A percentile compares a stretch with the other conserved stretches of the same genome.
Evolutionary conservation across 2,888 invertebrate species (phyloP).

Genomic region (Adelognathus sp.): DNA sequence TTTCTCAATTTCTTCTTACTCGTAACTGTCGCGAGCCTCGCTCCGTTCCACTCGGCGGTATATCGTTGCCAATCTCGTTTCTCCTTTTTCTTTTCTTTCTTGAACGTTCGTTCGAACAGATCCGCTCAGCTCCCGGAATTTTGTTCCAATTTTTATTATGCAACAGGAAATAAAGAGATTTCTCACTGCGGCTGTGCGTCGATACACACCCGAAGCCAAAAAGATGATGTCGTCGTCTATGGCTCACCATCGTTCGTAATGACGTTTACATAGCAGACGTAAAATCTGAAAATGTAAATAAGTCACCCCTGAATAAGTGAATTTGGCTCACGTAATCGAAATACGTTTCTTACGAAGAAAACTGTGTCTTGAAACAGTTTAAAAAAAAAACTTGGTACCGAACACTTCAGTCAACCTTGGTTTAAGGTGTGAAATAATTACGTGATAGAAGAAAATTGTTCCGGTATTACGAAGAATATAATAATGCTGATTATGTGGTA

Average conservation of each 20-base stretch:
- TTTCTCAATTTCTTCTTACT: conserved; percentile 53
- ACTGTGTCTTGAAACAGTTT: too few relatives aligned
- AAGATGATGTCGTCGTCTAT: neutral
- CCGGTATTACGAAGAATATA: too few relatives aligned
- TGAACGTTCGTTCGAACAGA: conserved; percentile 35
- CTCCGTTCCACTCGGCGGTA: neutral
- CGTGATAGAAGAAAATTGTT: too few relatives aligned
- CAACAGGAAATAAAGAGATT: conserved; percentile 39
- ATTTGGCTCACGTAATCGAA: too few relatives aligned
- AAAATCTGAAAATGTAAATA: too few relatives aligned
- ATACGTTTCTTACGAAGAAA: too few relatives aligned
- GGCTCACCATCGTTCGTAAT: neutral
- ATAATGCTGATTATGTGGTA: too few relatives aligned
- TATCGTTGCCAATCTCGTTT: conserved; percentile 5
- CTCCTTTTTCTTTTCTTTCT: conserved; percentile 31
- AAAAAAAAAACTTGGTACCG: too few relatives aligned
- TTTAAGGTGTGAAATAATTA: too few relatives aligned
- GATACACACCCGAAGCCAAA: neutral
- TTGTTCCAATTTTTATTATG: conserved; percentile 30
- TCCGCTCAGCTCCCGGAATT: conserved; percentile 49
- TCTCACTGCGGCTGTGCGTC: neutral
- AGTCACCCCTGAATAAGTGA: too few relatives aligned
- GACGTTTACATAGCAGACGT: too few relatives aligned
- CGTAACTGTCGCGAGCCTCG: conserved; percentile 47
- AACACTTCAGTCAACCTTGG: too few relatives aligned